Percentiles rank a stretch among this genome's conserved stretches.
phyloP scores from a whole-genome alignment of 2,113 vertebrate species.

The Neopipo cinnamomea region DNA sequence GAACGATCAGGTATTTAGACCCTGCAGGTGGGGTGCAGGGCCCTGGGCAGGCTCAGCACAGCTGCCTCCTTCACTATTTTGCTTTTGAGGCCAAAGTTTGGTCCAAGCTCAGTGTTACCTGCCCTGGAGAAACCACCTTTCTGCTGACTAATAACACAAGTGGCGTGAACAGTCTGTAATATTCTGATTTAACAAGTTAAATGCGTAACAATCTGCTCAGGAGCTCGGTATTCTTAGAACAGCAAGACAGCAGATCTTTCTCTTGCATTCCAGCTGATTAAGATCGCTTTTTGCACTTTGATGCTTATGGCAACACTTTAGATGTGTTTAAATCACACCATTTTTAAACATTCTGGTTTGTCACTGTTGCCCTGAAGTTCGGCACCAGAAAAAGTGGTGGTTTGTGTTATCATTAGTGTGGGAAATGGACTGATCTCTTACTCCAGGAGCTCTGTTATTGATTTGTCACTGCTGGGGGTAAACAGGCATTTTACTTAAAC shows the following conservation, averaged over 20 bases:
- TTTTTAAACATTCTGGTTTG: neutral
- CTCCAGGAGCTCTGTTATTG: neutral
- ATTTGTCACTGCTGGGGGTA: neutral
- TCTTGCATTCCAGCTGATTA: neutral
- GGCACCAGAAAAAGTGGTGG: neutral
- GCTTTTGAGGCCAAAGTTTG: neutral
- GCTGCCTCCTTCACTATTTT: neutral
- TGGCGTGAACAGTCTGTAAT: neutral
- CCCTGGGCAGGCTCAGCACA: neutral
- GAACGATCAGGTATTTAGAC: slow-evolving; percentile 90
- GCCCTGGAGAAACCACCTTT: neutral
- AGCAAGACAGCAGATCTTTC: neutral
- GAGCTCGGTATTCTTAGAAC: neutral
- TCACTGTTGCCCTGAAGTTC: neutral
- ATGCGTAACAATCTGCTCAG: neutral
- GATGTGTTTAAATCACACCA: neutral
- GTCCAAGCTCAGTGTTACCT: neutral
- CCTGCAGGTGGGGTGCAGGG: neutral
- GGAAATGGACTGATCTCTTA: neutral
- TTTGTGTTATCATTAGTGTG: neutral
- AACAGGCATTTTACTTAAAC: neutral
- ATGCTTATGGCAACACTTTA: neutral
- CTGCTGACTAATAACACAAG: neutral
- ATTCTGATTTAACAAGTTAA: neutral
- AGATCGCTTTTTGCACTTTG: neutral